phyloP scores from a whole-genome alignment of 2,113 vertebrate species.

The Camelus bactrianus region DNA sequence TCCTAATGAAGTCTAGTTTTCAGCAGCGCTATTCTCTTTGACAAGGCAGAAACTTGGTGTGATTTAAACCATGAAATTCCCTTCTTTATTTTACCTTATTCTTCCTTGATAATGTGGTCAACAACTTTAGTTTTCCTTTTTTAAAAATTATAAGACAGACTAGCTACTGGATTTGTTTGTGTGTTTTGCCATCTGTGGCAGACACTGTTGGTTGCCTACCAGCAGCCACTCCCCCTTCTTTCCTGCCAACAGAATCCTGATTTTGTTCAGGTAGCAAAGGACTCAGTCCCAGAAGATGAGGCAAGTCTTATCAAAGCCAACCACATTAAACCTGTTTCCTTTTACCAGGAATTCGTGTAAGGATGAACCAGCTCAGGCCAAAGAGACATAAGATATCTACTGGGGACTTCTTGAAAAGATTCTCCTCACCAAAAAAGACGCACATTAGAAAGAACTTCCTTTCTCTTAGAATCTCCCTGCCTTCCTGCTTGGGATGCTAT shows the following conservation, averaged over 20 bases:
- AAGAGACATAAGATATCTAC: not conserved
- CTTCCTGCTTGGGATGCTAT: not conserved
- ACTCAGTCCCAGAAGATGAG: not conserved
- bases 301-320: not conserved
- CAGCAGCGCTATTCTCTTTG: not conserved
- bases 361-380: not conserved
- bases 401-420: conserved; percentile 22
- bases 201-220: not conserved
- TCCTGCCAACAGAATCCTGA: conserved; percentile 50
- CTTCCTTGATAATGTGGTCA: not conserved
- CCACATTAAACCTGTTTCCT: not conserved
- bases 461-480: not conserved
- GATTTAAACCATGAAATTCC: conserved; percentile 12
- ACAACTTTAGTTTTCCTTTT: conserved; percentile 33
- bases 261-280: conserved; percentile 11
- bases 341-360: not conserved
- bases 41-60: not conserved
- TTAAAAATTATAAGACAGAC: conserved; percentile 11
- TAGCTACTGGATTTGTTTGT: not conserved
- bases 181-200: conserved; percentile 46
- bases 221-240: not conserved
- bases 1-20: not conserved
- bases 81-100: not conserved
- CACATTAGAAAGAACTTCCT: not conserved
- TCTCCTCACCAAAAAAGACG: not conserved